phyloP scores from a whole-genome alignment of 1,140 invertebrate species.

The Andrena cerasifolii region DNA sequence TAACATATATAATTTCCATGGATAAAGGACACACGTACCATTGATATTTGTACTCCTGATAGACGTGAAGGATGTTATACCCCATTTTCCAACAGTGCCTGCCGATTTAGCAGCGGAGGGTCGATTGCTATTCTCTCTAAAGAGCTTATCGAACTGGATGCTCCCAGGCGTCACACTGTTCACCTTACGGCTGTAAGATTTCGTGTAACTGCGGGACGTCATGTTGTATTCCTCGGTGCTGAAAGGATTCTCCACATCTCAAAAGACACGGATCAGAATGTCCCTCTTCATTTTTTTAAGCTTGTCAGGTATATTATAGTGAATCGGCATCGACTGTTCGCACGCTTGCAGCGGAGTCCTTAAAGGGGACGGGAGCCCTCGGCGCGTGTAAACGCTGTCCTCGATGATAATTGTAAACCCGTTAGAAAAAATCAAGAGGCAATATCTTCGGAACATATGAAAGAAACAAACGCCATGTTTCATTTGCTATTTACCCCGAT shows the following conservation, averaged over 20 bases:
- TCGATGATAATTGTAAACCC: slow-evolving; percentile 17
- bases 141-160: slow-evolving; percentile 89
- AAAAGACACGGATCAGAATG: slow-evolving; percentile 60
- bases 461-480: slow-evolving; percentile 81
- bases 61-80: slow-evolving; percentile 95
- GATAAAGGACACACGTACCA: slow-evolving; percentile 80
- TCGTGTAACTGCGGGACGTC: slow-evolving; percentile 84
- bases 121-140: slow-evolving; percentile 93
- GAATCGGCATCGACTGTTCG: slow-evolving; percentile 33
- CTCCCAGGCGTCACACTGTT: slow-evolving; percentile 83
- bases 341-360: slow-evolving; percentile 34
- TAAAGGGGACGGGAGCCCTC: slow-evolving; percentile 1
- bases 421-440: slow-evolving; percentile 37
- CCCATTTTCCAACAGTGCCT: slow-evolving; percentile 95
- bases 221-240: slow-evolving; percentile 69
- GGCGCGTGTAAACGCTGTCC: slow-evolving; percentile 33
- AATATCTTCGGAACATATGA: slow-evolving; percentile 67
- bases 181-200: slow-evolving; percentile 83
- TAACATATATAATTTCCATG: neutral
- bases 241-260: slow-evolving; percentile 67
- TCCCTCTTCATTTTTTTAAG: slow-evolving; percentile 65
- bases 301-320: slow-evolving; percentile 12
- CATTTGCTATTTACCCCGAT: slow-evolving; percentile 70
- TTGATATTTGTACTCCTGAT: slow-evolving; percentile 89
- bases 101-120: slow-evolving; percentile 93